phyloP scores from a whole-genome alignment of 92 coral and sea anemone genomes.

The Galaxea fascicularis region DNA sequence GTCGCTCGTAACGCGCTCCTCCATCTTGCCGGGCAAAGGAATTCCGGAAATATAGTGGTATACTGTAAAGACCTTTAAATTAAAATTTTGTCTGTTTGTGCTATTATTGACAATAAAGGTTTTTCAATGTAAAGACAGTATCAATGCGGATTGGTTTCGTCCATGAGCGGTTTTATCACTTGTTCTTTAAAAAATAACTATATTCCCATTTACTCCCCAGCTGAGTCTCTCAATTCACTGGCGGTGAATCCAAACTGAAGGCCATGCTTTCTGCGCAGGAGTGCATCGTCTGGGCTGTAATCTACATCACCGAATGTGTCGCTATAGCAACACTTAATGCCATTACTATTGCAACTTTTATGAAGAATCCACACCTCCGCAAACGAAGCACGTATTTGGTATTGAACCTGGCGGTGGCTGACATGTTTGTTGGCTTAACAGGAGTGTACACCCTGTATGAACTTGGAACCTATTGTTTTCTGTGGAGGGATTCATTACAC shows the following conservation, averaged over 20 bases:
- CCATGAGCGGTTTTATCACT: no score
- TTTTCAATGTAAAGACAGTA: no score
- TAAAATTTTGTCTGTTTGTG: no score
- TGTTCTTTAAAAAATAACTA: no score
- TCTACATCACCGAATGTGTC: slow-evolving; percentile 1
- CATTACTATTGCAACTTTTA: background rate
- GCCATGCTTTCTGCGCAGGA: slow-evolving; percentile 17
- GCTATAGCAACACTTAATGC: slow-evolving; percentile 14
- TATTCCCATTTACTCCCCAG: background rate
- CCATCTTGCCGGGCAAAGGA: no score
- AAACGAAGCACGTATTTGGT: slow-evolving; percentile 22
- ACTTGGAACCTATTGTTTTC: slow-evolving; percentile 9
- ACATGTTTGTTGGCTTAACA: slow-evolving; percentile 3
- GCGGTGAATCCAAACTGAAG: no score
- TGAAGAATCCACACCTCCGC: slow-evolving; percentile 8
- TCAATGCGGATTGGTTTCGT: no score
- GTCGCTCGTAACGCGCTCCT: no score
- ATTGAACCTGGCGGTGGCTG: slow-evolving; percentile 1
- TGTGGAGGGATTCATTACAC: background rate
- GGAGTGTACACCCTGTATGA: slow-evolving; percentile 17
- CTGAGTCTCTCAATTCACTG: no score
- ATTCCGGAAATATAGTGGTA: no score
- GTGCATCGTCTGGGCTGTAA: slow-evolving; percentile 14
- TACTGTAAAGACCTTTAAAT: no score
- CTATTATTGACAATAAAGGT: no score